Conservation (phyloP, 2,888 invertebrate species). For the Clusia tigrina region DNA sequence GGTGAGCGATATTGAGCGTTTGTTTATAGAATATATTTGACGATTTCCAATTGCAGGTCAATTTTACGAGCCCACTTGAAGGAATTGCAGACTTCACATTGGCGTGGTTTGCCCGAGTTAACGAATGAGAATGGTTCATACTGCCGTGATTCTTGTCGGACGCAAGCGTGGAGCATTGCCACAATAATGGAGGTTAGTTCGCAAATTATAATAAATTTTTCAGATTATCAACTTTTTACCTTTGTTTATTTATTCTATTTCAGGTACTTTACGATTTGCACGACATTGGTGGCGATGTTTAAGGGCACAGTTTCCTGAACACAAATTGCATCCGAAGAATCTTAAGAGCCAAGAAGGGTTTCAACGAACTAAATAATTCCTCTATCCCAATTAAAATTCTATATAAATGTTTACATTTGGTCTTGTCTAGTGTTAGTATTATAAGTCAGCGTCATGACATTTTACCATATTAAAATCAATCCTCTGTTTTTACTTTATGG, state of each 20-base stretch:
- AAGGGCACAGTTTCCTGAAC: too few species aligned
- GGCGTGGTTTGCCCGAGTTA: slow-evolving; percentile 96
- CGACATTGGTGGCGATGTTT: slow-evolving; percentile 53
- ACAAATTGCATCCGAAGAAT: too few species aligned
- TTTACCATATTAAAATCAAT: too few species aligned
- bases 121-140: slow-evolving; percentile 86
- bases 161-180: slow-evolving; percentile 97
- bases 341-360: too few species aligned
- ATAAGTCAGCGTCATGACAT: too few species aligned
- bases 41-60: slow-evolving; percentile 66
- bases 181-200: slow-evolving; percentile 84
- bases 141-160: slow-evolving; percentile 88
- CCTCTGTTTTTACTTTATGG: too few species aligned
- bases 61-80: slow-evolving; percentile 76
- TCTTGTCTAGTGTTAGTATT: too few species aligned
- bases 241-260: background rate
- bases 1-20: slow-evolving; percentile 40
- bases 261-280: slow-evolving; percentile 59
- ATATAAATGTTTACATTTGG: too few species aligned
- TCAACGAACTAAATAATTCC: too few species aligned
- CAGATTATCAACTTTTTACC: background rate
- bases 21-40: background rate
- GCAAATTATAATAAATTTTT: background rate
- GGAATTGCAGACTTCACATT: slow-evolving; percentile 80
- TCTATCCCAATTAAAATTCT: too few species aligned